A percentile compares a stretch with the other conserved stretches of the same genome.
Evolutionary conservation across 2,113 vertebrate species (phyloP).

Genomic region (Leucopsar rothschildi): DNA sequence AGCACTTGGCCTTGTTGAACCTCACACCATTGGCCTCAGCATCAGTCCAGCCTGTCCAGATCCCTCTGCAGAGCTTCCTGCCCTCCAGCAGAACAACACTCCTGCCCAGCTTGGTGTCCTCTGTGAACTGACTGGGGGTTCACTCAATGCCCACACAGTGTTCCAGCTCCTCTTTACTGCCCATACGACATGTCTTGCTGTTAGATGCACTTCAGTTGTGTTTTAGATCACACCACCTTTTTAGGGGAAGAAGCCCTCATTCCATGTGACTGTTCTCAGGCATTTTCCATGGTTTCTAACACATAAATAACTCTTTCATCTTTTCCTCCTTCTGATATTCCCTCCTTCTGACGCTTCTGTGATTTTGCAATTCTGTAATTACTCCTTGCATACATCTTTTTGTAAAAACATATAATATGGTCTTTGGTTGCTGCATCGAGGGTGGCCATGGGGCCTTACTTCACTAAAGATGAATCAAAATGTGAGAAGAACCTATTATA

Average conservation of each 20-base stretch:
- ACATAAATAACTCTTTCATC: neutral
- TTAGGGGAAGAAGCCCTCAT: neutral
- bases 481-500: neutral
- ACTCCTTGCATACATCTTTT: neutral
- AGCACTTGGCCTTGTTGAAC: neutral
- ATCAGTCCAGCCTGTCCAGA: neutral
- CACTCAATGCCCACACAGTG: neutral
- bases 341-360: neutral
- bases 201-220: neutral
- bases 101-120: rapidly evolving
- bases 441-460: neutral
- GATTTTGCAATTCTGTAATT: neutral
- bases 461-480: neutral
- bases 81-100: neutral
- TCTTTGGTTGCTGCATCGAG: neutral
- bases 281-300: neutral
- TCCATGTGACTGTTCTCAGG: neutral
- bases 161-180: neutral
- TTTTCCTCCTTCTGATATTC: neutral
- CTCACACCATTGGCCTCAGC: rapidly evolving
- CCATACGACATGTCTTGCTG: neutral
- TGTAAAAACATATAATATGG: neutral
- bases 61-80: neutral
- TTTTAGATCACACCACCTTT: neutral
- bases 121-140: neutral